Conservation (phyloP, 2,113 vertebrate species). For the Lophotis ruficrista region DNA sequence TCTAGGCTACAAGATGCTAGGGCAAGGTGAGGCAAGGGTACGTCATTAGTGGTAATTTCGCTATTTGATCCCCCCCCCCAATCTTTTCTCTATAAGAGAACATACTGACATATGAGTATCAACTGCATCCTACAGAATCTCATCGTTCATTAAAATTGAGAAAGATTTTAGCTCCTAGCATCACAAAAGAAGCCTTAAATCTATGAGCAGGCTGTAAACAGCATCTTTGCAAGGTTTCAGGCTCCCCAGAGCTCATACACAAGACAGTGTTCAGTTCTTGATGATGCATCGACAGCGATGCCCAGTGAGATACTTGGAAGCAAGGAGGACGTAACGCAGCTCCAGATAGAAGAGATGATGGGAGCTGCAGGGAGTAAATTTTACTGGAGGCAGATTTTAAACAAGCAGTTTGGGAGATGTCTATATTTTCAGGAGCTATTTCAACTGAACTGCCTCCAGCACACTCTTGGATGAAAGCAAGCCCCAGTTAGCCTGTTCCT, state of each 20-base stretch:
- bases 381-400: constrained; percentile 60
- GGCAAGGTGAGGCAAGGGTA: neutral
- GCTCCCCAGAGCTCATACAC: neutral
- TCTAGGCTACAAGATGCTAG: neutral
- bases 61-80: neutral
- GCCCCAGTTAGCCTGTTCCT: neutral
- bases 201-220: neutral
- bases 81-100: neutral
- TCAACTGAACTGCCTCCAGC: constrained; percentile 55
- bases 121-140: neutral
- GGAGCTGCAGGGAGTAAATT: constrained; percentile 41
- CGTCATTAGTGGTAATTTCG: rapidly evolving
- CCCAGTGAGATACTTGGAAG: neutral
- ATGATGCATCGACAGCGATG: neutral
- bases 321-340: neutral
- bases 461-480: constrained; percentile 42
- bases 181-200: neutral
- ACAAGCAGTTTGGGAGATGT: constrained; percentile 51
- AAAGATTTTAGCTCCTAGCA: neutral
- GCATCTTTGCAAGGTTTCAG: neutral
- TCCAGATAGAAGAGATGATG: neutral
- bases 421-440: constrained; percentile 57
- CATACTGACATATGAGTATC: too few relatives aligned
- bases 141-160: neutral
- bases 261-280: neutral